Evolutionary conservation across 2,113 vertebrate species (phyloP).

Genomic region (Calidris pugnax): DNA sequence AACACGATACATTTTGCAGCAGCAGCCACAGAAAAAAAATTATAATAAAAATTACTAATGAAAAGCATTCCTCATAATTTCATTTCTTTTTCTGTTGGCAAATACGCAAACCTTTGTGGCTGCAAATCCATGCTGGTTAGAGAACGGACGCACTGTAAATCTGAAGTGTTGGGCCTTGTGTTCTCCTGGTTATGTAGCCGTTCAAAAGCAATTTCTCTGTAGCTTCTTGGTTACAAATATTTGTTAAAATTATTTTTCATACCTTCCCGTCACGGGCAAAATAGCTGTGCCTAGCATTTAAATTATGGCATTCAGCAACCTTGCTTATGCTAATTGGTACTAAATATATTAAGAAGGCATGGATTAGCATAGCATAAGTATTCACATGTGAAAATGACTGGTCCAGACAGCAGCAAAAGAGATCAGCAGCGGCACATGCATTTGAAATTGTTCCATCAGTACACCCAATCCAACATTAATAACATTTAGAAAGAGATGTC

Average conservation of each 20-base stretch:
- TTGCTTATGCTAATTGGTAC: slow-evolving; percentile 36
- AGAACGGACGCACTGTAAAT: neutral
- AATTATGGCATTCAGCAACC: neutral
- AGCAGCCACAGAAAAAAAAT: neutral
- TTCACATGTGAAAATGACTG: neutral
- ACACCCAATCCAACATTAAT: neutral
- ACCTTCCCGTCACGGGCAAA: neutral
- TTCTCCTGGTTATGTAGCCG: neutral
- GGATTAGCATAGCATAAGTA: slow-evolving; percentile 20
- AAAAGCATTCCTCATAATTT: neutral
- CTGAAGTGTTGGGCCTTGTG: accelerated
- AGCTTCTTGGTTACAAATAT: neutral
- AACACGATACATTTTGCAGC: neutral
- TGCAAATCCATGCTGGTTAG: neutral
- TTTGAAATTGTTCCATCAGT: neutral
- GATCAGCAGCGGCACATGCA: neutral
- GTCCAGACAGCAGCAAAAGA: neutral
- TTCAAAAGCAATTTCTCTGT: neutral
- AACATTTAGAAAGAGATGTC: neutral
- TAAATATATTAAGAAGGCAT: slow-evolving; percentile 3
- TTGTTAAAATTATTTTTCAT: slow-evolving; percentile 5
- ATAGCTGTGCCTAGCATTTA: neutral
- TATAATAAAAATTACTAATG: neutral
- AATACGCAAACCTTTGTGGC: neutral
- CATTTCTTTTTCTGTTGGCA: neutral